phyloP scores from a whole-genome alignment of 2,888 invertebrate genomes.

The Megastigmus dorsalis region DNA sequence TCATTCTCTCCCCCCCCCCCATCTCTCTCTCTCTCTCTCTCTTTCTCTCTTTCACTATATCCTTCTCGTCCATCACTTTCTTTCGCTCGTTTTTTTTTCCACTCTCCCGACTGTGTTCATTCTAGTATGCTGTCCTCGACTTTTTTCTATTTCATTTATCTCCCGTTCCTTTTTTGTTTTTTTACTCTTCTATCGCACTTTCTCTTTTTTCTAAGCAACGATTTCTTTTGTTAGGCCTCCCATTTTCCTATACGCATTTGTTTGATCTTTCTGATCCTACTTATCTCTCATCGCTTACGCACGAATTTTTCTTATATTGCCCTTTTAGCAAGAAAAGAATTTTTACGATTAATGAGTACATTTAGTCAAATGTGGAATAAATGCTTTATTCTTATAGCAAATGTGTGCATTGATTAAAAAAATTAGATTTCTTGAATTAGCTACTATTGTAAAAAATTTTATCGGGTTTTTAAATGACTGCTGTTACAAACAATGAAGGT shows the following conservation, averaged over 20 bases:
- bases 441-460: too few species aligned
- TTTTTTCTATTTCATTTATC: conserved; percentile 30
- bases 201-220: conserved; percentile 30
- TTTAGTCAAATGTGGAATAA: too few species aligned
- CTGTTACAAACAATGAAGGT: too few species aligned
- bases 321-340: too few species aligned
- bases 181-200: conserved; percentile 9
- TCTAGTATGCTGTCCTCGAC: conserved; percentile 9
- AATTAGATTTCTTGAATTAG: too few species aligned
- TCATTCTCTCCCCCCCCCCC: not conserved
- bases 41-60: not conserved
- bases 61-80: conserved; percentile 9
- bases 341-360: too few species aligned
- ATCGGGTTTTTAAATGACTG: too few species aligned
- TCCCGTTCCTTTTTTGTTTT: conserved; percentile 9
- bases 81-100: not conserved
- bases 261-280: not conserved
- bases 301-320: not conserved
- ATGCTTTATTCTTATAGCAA: too few species aligned
- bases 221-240: not conserved
- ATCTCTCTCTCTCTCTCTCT: not conserved
- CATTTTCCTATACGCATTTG: not conserved
- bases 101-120: not conserved
- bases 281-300: not conserved
- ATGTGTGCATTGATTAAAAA: too few species aligned